Conservation (phyloP, 2,888 invertebrate genomes). For the Drosophila meridiana region DNA sequence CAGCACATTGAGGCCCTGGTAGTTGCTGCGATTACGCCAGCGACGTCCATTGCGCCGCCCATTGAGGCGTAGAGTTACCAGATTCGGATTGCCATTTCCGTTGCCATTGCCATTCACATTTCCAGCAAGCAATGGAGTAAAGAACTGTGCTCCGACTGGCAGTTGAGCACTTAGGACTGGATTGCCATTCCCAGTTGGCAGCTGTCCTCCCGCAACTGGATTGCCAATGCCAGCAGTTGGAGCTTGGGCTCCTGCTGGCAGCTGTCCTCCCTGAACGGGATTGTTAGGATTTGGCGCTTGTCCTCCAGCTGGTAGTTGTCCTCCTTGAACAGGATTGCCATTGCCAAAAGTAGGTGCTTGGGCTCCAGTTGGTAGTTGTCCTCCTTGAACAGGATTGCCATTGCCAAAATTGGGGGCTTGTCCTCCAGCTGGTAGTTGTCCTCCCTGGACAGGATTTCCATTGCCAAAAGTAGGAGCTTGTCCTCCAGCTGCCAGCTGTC, state of each 20-base stretch:
- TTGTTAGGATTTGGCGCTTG: not conserved
- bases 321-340: not conserved
- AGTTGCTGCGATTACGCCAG: conserved; percentile 59
- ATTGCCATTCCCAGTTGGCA: not conserved
- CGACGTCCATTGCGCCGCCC: conserved; percentile 22
- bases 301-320: conserved; percentile 10
- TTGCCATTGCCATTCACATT: conserved; percentile 9
- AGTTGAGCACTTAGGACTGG: conserved; percentile 14
- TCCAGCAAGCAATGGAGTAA: conserved; percentile 24
- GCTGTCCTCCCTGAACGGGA: conserved; percentile 23
- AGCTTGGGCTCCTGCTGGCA: conserved; percentile 16
- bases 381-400: conserved; percentile 13
- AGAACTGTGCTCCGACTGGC: not conserved
- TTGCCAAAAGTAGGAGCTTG: conserved; percentile 26
- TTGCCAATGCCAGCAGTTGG: conserved; percentile 2
- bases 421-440: conserved; percentile 12
- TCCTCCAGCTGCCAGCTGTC: conserved; percentile 26
- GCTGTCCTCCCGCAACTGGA: not conserved
- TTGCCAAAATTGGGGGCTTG: conserved; percentile 14
- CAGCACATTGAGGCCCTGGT: conserved; percentile 70
- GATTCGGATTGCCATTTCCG: conserved; percentile 12
- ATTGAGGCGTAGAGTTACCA: conserved; percentile 1
- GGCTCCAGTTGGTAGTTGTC: conserved; percentile 26
- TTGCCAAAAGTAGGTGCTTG: conserved; percentile 16
- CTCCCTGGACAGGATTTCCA: conserved; percentile 10